Base-by-base conservation (phyloP, 2,113 vertebrate genomes). In the Campylomormyrus tamandua region DNA sequence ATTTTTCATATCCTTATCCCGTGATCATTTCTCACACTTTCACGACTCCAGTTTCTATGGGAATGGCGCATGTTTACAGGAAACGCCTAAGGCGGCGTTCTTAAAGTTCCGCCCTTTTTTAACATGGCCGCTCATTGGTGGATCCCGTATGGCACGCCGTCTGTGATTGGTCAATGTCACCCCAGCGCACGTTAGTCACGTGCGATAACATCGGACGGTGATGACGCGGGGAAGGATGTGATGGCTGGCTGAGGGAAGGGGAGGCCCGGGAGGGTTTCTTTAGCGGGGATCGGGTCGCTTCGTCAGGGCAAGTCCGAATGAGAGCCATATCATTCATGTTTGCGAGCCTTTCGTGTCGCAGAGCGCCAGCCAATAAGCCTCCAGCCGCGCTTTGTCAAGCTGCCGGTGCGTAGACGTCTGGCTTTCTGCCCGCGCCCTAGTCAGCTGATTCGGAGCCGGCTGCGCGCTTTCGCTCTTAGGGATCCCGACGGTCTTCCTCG, bases 371-470 rank as follows among this genome's bases (percentile, higher is more conserved):
- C 48, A 50, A n/a, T 85, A 11, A 49, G 5, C 83, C 83, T 10
- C 45, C 19, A 27, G 80, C 19, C 21, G 2, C 17, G 45, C 48
- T 85, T 85, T 85, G 19, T 49, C 46, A 8, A 24, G 83, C 45
- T n/a, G 24, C 56, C 24, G 56, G 56, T 62, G 56, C 24, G 24
- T n/a, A n/a, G 56, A 9, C 56, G 2, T n/a, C 56, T 0, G 7
- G 56, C 24, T 62, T 62, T 62, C 56, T n/a, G 56, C 56, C 56
- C 24, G 56, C 56, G 56, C 21, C 56, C 21, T 3, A 35, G 58
- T 88, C 87, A 70, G 87, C 56, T 70, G 87, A 88, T 21, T 46
- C 42, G 35, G 74, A 77, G 31, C 70, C 70, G 31, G 31, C 70
- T 66, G 15, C 13, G 35, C 13, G 35, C 5, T 19, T 2, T 24